Evolutionary conservation across 2,113 vertebrate genomes (phyloP).

Genomic region (Ptilonorhynchus violaceus): DNA sequence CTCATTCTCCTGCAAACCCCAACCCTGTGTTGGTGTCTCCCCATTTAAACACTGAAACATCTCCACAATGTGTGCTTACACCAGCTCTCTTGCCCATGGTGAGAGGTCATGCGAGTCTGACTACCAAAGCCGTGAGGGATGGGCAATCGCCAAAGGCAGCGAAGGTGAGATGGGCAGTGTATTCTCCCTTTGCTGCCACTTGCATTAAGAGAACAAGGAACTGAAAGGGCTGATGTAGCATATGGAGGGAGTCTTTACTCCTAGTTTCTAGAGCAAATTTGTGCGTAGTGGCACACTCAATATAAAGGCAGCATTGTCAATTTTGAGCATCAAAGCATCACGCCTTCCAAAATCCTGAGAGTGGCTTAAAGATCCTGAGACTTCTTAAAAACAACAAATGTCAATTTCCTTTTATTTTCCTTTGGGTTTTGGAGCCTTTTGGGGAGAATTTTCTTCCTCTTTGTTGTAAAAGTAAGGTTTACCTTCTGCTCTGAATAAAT

Average conservation of each 20-base stretch:
- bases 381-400: slow-evolving; percentile 32
- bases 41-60: background rate
- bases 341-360: background rate
- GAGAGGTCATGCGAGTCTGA: background rate
- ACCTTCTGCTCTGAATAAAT: slow-evolving; percentile 26
- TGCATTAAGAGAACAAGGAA: background rate
- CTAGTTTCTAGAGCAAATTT: background rate
- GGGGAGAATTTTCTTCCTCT: slow-evolving; percentile 30
- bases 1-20: background rate
- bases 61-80: fast-evolving
- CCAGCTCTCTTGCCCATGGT: background rate
- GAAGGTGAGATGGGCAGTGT: background rate
- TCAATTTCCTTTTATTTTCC: slow-evolving; percentile 45
- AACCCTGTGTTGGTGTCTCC: background rate
- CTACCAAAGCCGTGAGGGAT: background rate
- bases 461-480: slow-evolving; percentile 31
- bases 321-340: slow-evolving; percentile 22
- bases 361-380: background rate
- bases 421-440: slow-evolving; percentile 22
- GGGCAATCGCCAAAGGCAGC: background rate
- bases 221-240: background rate
- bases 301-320: slow-evolving; percentile 18
- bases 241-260: background rate
- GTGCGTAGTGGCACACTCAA: background rate
- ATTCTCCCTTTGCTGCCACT: background rate